phyloP scores from a whole-genome alignment of 2,113 vertebrate genomes.

The Varanus salvator region DNA sequence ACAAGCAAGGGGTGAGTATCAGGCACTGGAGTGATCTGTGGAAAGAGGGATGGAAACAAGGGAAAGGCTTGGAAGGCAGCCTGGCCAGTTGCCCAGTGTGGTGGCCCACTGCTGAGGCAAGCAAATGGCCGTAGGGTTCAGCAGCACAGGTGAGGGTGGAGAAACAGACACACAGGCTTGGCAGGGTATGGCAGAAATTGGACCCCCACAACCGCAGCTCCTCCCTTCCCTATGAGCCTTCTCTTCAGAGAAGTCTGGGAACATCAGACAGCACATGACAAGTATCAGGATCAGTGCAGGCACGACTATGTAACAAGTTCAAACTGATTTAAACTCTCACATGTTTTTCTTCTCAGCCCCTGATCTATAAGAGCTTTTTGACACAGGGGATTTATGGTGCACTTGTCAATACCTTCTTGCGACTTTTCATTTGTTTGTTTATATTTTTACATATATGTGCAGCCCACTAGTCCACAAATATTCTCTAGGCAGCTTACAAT shows the following conservation, averaged over 20 bases:
- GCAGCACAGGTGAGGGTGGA: background rate
- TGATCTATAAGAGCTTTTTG: too few relatives aligned
- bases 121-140: background rate
- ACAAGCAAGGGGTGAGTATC: slow-evolving; percentile 89
- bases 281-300: background rate
- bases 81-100: background rate
- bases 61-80: background rate
- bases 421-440: too few relatives aligned
- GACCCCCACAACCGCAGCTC: background rate
- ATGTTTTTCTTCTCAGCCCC: background rate
- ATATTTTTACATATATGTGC: too few relatives aligned
- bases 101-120: background rate
- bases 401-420: too few relatives aligned
- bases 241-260: background rate
- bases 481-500: too few relatives aligned
- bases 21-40: slow-evolving; percentile 81
- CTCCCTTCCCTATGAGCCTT: background rate
- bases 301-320: background rate
- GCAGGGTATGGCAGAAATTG: background rate
- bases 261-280: background rate
- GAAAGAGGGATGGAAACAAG: slow-evolving; percentile 20
- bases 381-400: too few relatives aligned
- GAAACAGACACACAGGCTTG: background rate
- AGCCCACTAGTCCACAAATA: too few relatives aligned
- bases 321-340: background rate